Conservation (phyloP, 2,113 vertebrate genomes). For the Sitta europaea region DNA sequence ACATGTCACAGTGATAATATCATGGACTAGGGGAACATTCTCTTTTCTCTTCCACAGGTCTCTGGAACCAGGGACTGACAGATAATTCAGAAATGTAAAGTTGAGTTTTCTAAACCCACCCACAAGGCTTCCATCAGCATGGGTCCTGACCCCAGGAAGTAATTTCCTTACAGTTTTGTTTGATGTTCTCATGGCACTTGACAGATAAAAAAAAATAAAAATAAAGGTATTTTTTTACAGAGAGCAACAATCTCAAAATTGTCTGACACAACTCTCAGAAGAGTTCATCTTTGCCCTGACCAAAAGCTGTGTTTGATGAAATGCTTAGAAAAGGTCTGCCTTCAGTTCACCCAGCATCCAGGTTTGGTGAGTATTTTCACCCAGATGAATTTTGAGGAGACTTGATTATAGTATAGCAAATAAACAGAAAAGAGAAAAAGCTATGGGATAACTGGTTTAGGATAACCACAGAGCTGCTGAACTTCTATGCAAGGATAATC, state of each 20-base stretch:
- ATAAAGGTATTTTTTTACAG: background rate
- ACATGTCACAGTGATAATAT: background rate
- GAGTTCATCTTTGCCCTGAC: background rate
- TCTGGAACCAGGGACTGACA: background rate
- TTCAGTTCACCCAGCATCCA: background rate
- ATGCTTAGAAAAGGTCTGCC: background rate
- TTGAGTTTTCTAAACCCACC: background rate
- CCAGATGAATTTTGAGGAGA: background rate
- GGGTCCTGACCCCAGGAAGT: background rate
- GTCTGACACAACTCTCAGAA: background rate
- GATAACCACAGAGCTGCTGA: background rate
- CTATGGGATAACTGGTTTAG: background rate
- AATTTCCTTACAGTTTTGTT: background rate
- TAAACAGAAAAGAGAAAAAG: background rate
- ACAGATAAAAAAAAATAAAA: background rate
- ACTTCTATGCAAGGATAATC: background rate
- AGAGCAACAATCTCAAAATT: background rate
- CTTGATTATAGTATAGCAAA: background rate
- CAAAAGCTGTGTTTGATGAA: background rate
- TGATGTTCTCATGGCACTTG: background rate
- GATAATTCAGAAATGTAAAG: background rate
- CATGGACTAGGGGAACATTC: background rate
- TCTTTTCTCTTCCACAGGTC: background rate
- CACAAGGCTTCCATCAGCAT: background rate
- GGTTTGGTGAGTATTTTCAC: background rate